Evolutionary conservation across 1,140 invertebrate species (phyloP), one percentile per base, ranked within the genome.

Genomic region (Drosophila tropicalis): DNA sequence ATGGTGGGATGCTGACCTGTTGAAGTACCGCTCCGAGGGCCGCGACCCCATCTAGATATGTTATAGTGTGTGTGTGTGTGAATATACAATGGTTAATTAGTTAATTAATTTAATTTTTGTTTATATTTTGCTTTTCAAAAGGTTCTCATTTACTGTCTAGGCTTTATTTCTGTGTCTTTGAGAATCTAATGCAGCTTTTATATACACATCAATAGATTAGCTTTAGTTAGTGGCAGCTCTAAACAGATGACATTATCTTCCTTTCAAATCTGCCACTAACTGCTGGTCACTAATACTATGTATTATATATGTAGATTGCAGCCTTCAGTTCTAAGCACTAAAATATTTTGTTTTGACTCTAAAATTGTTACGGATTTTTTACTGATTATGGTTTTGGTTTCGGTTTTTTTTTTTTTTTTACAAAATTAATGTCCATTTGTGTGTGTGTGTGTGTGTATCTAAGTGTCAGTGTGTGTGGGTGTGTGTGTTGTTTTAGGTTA

Each of bases 1-100:
- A 91, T 92, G 90, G 90, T 92, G 87, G 92, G 92, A 93, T 90
- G 92, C 82, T 91, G 92, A 91, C 92, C 92, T 86, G 82, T 79
- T 91, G 90, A 83, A 84, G 90, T 90, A 87, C 91, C 91, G 91
- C 87, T 90, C 90, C 90, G 91, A 90, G 91, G 91, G 90, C 91
- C 91, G 81, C 91, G 91, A 91, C 91, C 91, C 91, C 91, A 92
- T 92, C 91, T 92, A 75, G 13, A 71, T 57, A 12, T 40, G n/a
- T 72, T 13, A 36, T 12, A 34, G 34, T 61, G 57, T 66, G 44
- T 57, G 39, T 68, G 32, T 64, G 44, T 39, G 29, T 68, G 64
- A 58, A 70, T 29, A 79, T 69, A 81, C 70, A 72, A 73, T 54
- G 60, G 9, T 6, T 65, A 9, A 61, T 86, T 86, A 86, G 82